Evolutionary conservation across 2,797 vertebrate species (phyloP).

Genomic region (Nyctibius grandis): DNA sequence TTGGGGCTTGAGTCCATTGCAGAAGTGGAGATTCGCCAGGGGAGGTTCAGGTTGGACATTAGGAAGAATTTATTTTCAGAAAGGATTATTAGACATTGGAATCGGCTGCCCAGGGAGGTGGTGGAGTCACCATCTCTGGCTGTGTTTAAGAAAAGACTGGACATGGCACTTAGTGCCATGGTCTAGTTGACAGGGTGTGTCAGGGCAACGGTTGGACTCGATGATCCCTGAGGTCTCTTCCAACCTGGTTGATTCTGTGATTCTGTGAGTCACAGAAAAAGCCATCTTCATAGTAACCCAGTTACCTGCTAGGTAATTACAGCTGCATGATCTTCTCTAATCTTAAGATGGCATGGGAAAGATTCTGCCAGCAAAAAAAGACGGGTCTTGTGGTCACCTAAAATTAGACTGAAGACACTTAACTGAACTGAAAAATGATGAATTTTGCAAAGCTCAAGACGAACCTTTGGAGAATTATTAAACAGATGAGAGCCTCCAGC

Average conservation of each 20-base stretch:
- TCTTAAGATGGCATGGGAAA: not conserved
- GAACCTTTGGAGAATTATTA: not conserved
- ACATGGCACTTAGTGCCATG: no score
- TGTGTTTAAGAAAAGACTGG: no score
- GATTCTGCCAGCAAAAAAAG: not conserved
- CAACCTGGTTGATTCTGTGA: no score
- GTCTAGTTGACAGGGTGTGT: no score
- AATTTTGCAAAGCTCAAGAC: not conserved
- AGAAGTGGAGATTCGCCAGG: not conserved
- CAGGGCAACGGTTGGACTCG: no score
- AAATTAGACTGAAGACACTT: not conserved
- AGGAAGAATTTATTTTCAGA: no score
- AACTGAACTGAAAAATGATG: not conserved
- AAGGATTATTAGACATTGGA: no score
- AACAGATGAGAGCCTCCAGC: not conserved
- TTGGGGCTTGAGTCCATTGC: not conserved
- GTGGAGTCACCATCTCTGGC: no score
- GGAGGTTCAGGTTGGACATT: no score
- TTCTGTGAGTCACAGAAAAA: no score
- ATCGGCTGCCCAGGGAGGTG: no score
- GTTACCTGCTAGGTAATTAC: not conserved
- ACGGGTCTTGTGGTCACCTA: not conserved
- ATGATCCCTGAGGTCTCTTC: no score
- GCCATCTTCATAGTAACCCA: not conserved
- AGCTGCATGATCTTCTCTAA: not conserved